phyloP scores from a whole-genome alignment of 1,140 invertebrate species.

The Anastatus disparis region DNA sequence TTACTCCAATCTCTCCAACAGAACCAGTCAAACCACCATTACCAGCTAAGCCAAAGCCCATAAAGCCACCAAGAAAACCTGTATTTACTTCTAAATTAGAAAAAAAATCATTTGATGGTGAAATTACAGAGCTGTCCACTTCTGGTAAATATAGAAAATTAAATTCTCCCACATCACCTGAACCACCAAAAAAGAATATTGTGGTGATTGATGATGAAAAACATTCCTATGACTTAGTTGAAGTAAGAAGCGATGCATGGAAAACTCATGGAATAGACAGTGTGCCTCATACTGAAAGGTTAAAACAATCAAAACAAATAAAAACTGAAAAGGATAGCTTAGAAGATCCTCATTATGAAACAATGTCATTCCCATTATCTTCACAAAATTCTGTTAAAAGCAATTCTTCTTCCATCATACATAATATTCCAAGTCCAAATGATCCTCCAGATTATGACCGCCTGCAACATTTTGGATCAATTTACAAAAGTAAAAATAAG shows the following conservation, averaged over 20 bases:
- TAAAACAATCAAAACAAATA: conserved; percentile 41
- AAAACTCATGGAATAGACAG: conserved; percentile 79
- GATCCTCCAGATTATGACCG: conserved; percentile 75
- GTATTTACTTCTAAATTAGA: conserved; percentile 59
- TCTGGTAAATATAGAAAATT: conserved; percentile 52
- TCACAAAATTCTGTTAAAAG: conserved; percentile 49
- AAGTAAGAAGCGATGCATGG: conserved; percentile 80
- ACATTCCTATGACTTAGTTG: conserved; percentile 75
- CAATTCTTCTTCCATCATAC: conserved; percentile 53
- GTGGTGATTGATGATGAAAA: conserved; percentile 49
- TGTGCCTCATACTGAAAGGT: conserved; percentile 72
- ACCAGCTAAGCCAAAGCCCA: conserved; percentile 71
- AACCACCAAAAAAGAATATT: conserved; percentile 57
- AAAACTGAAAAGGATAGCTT: conserved; percentile 45
- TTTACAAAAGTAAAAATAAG: conserved; percentile 73
- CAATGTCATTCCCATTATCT: conserved; percentile 47
- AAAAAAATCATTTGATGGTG: conserved; percentile 56
- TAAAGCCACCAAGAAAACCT: conserved; percentile 75
- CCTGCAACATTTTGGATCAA: conserved; percentile 81
- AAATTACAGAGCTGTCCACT: conserved; percentile 45
- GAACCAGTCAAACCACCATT: conserved; percentile 53
- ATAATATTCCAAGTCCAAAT: conserved; percentile 48
- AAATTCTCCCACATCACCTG: conserved; percentile 50
- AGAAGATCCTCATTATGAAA: conserved; percentile 58
- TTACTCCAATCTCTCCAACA: conserved; percentile 29